phyloP scores from a whole-genome alignment of 2,888 invertebrate genomes.

The Temnothorax rugatulus region DNA sequence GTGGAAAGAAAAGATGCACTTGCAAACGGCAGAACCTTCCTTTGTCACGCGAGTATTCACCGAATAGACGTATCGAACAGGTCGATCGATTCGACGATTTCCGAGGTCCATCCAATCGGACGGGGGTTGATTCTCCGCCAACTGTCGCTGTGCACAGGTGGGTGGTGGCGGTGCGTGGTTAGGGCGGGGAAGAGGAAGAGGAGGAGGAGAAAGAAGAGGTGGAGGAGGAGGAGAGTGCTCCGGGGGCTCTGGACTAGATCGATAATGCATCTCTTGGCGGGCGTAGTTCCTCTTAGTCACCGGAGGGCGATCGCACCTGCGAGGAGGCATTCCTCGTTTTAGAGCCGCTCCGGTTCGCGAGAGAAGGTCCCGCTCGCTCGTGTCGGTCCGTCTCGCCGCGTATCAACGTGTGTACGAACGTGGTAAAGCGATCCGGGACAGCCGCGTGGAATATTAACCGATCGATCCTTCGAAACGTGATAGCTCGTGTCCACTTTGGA shows the following conservation, averaged over 20 bases:
- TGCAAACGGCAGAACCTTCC: not conserved
- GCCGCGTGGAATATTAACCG: not conserved
- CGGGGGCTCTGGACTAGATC: constrained; percentile 82
- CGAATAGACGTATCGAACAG: not conserved
- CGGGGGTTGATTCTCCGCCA: constrained; percentile 40
- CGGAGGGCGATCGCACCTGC: constrained; percentile 75
- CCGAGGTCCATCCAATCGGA: constrained; percentile 26
- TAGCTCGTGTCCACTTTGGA: not conserved
- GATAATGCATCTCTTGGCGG: constrained; percentile 83
- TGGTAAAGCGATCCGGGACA: not conserved
- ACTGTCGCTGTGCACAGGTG: constrained; percentile 82
- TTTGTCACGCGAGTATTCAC: not conserved
- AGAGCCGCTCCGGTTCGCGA: constrained; percentile 32
- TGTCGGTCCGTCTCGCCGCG: not conserved
- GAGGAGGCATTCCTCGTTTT: constrained; percentile 55
- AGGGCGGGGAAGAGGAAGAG: constrained; percentile 73
- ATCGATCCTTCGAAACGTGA: not conserved
- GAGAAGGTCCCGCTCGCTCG: not conserved
- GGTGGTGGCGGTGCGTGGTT: constrained; percentile 79
- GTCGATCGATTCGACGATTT: constrained; percentile 24
- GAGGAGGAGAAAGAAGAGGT: constrained; percentile 61
- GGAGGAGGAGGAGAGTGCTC: constrained; percentile 76
- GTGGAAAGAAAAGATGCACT: not conserved
- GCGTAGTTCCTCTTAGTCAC: constrained; percentile 79
- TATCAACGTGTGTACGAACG: not conserved